phyloP scores from a whole-genome alignment of 2,888 invertebrate species.

The Coelogynopora nodosa region DNA sequence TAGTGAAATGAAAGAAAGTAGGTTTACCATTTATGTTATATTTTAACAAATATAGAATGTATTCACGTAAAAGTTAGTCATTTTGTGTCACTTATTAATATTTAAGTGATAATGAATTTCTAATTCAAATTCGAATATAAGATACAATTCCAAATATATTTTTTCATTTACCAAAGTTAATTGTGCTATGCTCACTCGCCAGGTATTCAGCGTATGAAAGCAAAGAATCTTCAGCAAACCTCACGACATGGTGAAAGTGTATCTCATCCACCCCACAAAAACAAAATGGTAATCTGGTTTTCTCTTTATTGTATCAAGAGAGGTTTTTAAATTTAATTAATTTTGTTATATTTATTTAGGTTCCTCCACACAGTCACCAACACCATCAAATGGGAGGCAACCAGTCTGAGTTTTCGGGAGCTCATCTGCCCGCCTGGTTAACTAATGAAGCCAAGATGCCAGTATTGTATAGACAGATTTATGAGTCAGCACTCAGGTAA shows the following conservation, averaged over 20 bases:
- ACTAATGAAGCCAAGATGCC: background rate
- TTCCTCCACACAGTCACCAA: background rate
- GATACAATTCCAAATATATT: background rate
- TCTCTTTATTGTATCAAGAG: too few relatives aligned
- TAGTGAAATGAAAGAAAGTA: background rate
- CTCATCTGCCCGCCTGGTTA: background rate
- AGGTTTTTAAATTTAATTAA: too few relatives aligned
- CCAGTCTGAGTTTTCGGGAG: background rate
- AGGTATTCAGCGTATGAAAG: background rate
- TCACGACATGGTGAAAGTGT: background rate
- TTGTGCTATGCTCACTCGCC: too few relatives aligned
- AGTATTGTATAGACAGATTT: background rate
- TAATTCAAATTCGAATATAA: background rate
- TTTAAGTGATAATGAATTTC: background rate
- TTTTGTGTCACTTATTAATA: background rate
- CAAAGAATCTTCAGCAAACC: background rate
- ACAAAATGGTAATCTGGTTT: background rate
- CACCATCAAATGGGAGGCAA: background rate
- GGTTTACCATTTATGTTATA: background rate
- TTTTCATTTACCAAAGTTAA: too few relatives aligned
- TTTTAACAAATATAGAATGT: background rate
- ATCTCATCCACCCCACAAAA: background rate
- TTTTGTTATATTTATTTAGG: background rate
- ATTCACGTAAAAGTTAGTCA: background rate
- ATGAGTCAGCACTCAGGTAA: constrained; percentile 4